Conservation (phyloP, 2,113 vertebrate species). For the Galemys pyrenaicus region DNA sequence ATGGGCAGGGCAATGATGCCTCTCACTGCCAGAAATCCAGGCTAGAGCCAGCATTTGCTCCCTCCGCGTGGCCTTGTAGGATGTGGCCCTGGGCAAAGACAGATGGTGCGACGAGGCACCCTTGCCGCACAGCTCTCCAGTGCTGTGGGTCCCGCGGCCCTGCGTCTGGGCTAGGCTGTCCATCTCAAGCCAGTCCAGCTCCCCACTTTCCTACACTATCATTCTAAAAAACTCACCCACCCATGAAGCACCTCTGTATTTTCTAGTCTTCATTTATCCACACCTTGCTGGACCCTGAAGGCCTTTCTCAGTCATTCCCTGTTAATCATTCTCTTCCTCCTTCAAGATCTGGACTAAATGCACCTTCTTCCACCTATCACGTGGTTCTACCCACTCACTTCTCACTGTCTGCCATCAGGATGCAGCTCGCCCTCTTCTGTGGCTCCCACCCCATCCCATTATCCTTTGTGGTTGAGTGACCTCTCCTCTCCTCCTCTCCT, state of each 20-base stretch:
- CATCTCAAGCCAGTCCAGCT: background rate
- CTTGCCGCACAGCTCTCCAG: background rate
- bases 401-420: background rate
- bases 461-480: background rate
- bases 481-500: too few relatives aligned
- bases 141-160: background rate
- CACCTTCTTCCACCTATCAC: background rate
- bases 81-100: background rate
- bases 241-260: background rate
- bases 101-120: background rate
- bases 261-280: background rate
- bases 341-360: background rate
- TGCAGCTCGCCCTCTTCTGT: background rate
- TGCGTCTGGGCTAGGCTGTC: too few relatives aligned
- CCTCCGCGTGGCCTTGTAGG: background rate
- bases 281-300: background rate
- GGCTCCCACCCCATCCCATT: background rate
- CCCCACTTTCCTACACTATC: background rate
- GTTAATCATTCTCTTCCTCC: background rate
- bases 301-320: background rate
- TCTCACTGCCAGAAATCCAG: background rate
- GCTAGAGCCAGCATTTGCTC: background rate
- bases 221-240: background rate
- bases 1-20: accelerated
- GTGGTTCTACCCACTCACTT: background rate